These are phyloP conservation scores for Eretmochelys imbricata DNA, from an alignment of 2,113 vertebrate genomes.

Conservation along the genomic window DNA sequence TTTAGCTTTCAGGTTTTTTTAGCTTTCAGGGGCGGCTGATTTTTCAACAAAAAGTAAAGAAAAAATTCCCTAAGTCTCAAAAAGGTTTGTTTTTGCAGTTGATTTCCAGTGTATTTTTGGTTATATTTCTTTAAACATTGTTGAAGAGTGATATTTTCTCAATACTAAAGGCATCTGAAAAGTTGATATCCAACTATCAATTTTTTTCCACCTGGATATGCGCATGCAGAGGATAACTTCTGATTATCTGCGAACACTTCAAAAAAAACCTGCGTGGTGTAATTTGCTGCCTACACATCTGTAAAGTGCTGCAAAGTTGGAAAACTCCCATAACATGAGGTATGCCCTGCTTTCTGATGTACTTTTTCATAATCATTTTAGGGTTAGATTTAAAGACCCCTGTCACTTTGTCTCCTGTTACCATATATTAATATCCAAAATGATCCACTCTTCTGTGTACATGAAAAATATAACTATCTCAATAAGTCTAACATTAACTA, in stretches of 20 bases:
- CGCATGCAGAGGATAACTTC: constrained; percentile 8
- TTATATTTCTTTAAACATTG: not conserved
- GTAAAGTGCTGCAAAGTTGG: not conserved
- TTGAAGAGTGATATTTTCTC: not conserved
- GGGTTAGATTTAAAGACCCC: not conserved
- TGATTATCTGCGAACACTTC: constrained; percentile 17
- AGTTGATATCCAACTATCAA: not conserved
- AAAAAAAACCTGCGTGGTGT: not conserved
- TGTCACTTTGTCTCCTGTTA: not conserved
- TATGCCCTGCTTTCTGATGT: not conserved
- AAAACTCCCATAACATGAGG: not conserved
- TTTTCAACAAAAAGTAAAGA: not conserved
- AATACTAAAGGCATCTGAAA: not conserved
- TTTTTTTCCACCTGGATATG: not conserved
- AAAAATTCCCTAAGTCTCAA: not conserved
- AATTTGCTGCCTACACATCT: constrained; percentile 30
- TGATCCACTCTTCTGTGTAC: constrained; percentile 6
- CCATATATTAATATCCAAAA: constrained; percentile 11
- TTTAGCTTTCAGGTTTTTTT: not conserved
- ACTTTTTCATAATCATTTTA: constrained; percentile 25
- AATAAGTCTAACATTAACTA: constrained; percentile 32
- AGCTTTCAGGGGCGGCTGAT: rapidly evolving
- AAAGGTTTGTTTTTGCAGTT: not conserved
- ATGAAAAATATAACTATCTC: constrained; percentile 10
- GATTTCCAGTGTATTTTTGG: not conserved